Evolutionary conservation across 2,113 vertebrate species (phyloP).

Genomic region (Micronisus gabar): DNA sequence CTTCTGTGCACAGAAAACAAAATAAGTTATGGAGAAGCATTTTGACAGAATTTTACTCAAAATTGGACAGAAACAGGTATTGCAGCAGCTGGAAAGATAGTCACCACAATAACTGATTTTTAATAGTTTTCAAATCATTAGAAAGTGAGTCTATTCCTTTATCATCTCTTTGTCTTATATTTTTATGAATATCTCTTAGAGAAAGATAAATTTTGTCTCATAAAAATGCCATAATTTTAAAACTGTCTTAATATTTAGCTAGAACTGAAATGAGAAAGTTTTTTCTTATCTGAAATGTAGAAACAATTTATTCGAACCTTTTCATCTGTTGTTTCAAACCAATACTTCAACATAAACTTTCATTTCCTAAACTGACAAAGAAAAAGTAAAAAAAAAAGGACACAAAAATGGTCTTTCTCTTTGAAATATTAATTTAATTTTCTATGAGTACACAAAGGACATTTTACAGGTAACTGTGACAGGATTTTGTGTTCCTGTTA

Average conservation of each 20-base stretch:
- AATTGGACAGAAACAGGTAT: background rate
- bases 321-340: background rate
- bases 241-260: background rate
- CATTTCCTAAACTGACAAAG: background rate
- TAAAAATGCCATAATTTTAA: background rate
- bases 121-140: background rate
- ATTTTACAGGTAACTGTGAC: background rate
- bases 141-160: background rate
- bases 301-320: background rate
- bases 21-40: background rate
- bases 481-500: fast-evolving
- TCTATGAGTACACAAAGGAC: background rate
- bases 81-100: background rate
- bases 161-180: background rate
- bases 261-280: background rate
- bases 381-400: background rate
- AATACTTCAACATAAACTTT: background rate
- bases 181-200: background rate
- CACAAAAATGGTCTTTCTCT: background rate
- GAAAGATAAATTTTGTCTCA: background rate
- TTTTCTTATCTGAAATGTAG: background rate
- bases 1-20: background rate
- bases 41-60: background rate
- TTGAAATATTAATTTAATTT: background rate
- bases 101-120: background rate